Conservation (phyloP, 2,797 vertebrate species). For the Aratinga solstitialis region DNA sequence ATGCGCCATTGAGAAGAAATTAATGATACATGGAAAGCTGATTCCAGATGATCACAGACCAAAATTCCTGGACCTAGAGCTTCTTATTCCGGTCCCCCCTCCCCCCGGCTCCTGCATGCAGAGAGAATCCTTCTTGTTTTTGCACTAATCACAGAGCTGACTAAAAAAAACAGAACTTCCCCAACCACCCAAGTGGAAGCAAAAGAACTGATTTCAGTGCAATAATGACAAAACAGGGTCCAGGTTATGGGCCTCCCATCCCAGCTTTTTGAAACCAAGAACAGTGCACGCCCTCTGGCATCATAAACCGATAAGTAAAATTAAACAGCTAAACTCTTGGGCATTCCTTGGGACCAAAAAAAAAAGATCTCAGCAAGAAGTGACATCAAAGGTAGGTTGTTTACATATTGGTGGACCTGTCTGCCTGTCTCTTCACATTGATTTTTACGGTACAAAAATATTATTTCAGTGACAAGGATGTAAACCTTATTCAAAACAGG, state of each 20-base stretch:
- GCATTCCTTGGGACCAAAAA: slow-evolving; percentile 49
- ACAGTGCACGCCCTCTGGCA: background rate
- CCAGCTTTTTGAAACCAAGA: background rate
- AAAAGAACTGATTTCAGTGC: slow-evolving; percentile 25
- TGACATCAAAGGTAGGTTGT: slow-evolving; percentile 78
- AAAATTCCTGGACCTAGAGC: slow-evolving; percentile 45
- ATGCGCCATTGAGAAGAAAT: background rate
- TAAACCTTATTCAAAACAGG: slow-evolving; percentile 99
- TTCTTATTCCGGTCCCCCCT: background rate
- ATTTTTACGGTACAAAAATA: slow-evolving; percentile 94
- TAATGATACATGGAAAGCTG: slow-evolving; percentile 61
- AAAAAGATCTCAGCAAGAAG: slow-evolving; percentile 44
- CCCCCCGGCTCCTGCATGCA: background rate
- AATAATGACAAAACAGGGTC: background rate
- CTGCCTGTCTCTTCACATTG: slow-evolving; percentile 68
- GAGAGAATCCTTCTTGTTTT: slow-evolving; percentile 45
- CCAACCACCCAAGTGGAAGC: slow-evolving; percentile 41
- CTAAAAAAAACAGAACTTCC: slow-evolving; percentile 45
- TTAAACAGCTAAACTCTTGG: slow-evolving; percentile 13
- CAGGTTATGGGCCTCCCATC: background rate
- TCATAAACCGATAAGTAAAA: background rate
- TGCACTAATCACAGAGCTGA: slow-evolving; percentile 21
- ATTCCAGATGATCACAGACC: slow-evolving; percentile 56
- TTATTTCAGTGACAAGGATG: slow-evolving; percentile 95
- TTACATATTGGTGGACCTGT: slow-evolving; percentile 73